phyloP scores from a whole-genome alignment of 2,888 invertebrate species.

The Phlogophora meticulosa region DNA sequence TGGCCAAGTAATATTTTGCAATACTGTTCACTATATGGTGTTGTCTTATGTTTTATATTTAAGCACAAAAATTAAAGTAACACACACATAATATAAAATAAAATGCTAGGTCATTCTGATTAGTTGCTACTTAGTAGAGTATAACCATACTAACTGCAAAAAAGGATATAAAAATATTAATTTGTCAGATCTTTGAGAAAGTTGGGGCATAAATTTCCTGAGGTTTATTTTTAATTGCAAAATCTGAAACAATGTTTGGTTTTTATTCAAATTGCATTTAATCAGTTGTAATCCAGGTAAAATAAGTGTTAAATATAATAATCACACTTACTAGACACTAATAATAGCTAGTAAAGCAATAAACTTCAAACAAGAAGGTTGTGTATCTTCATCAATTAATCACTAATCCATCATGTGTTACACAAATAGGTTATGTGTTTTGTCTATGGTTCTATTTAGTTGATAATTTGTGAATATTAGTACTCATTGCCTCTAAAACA shows the following conservation, averaged over 20 bases:
- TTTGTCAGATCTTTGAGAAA: slow-evolving; percentile 14
- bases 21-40: background rate
- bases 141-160: background rate
- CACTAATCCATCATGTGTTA: slow-evolving; percentile 53
- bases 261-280: background rate
- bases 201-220: background rate
- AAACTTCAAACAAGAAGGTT: slow-evolving; percentile 23
- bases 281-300: background rate
- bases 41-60: background rate
- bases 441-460: slow-evolving; percentile 60
- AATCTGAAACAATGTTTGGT: slow-evolving; percentile 1
- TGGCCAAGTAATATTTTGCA: background rate
- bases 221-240: background rate
- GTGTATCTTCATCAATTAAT: slow-evolving; percentile 43
- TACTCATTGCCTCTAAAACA: slow-evolving; percentile 17
- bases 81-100: background rate
- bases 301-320: background rate
- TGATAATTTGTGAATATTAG: slow-evolving; percentile 32
- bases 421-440: slow-evolving; percentile 60
- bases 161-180: background rate
- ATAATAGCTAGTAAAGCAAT: slow-evolving; percentile 15
- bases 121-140: background rate
- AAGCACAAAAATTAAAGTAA: background rate
- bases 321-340: background rate
- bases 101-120: slow-evolving; percentile 8